Evolutionary conservation across 2,888 invertebrate species (phyloP).

Genomic region (Parasteatoda lunata): DNA sequence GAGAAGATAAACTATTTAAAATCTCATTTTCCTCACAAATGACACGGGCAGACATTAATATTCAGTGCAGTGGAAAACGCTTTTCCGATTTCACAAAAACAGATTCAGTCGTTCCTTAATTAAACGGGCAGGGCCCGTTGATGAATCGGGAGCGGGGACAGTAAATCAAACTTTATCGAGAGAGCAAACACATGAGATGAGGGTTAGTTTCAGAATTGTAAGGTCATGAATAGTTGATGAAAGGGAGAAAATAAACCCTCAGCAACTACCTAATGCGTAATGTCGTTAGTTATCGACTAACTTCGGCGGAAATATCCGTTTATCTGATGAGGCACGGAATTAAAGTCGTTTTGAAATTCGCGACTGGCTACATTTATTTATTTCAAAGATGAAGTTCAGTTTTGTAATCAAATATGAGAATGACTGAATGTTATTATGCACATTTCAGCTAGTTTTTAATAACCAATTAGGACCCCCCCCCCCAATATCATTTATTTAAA

Average conservation of each 20-base stretch:
- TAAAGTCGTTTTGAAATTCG: background rate
- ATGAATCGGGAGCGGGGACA: slow-evolving; percentile 1
- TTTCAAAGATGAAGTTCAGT: too few relatives aligned
- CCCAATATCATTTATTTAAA: too few relatives aligned
- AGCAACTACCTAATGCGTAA: background rate
- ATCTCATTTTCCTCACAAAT: background rate
- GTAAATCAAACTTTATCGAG: slow-evolving; percentile 4
- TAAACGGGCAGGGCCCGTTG: background rate
- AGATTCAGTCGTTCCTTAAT: background rate
- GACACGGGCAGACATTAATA: background rate
- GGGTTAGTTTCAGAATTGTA: background rate
- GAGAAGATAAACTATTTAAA: slow-evolving; percentile 9
- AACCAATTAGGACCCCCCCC: too few relatives aligned
- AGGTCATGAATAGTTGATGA: background rate
- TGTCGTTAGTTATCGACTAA: background rate
- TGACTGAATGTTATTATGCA: too few relatives aligned
- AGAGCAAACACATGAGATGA: background rate
- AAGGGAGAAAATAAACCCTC: background rate
- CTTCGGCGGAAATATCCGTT: background rate
- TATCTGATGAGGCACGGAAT: background rate
- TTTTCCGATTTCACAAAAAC: background rate
- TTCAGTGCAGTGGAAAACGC: background rate
- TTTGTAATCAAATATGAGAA: too few relatives aligned
- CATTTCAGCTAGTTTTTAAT: too few relatives aligned
- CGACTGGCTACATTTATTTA: background rate